These are phyloP conservation scores for Philaethria dido DNA, from an alignment of 2,888 invertebrate genomes.

Conservation along the genomic window DNA sequence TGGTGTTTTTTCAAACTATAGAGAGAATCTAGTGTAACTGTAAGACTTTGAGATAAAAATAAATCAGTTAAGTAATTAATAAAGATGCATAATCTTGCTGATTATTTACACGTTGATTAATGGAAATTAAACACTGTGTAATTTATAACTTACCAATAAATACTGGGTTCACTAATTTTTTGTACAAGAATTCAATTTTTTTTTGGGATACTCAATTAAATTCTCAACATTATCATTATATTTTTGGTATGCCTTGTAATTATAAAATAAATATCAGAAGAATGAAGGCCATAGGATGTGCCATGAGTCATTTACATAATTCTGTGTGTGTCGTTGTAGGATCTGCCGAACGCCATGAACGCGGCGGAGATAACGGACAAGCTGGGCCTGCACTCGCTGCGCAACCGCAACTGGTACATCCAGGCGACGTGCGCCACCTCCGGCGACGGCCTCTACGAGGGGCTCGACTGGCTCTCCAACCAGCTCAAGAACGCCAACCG, in stretches of 20 bases:
- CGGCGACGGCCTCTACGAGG: constrained; percentile 99
- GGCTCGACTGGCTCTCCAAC: constrained; percentile 99
- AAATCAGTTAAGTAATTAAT: too few relatives aligned
- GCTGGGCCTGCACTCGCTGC: constrained; percentile 97
- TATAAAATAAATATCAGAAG: background rate
- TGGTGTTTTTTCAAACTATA: background rate
- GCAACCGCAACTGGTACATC: constrained; percentile 99
- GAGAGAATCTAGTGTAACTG: too few relatives aligned
- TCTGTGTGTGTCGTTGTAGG: constrained; percentile 80
- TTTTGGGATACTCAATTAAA: too few relatives aligned
- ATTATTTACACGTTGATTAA: too few relatives aligned
- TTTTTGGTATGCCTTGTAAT: too few relatives aligned
- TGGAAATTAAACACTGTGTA: too few relatives aligned
- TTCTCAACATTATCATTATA: too few relatives aligned
- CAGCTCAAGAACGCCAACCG: constrained; percentile 99
- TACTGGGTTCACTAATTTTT: too few relatives aligned
- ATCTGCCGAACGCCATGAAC: constrained; percentile 99
- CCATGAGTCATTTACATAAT: background rate
- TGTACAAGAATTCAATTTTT: too few relatives aligned
- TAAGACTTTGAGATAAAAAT: too few relatives aligned
- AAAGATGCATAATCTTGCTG: too few relatives aligned
- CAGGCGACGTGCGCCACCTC: constrained; percentile 99
- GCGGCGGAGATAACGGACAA: constrained; percentile 99
- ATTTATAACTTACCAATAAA: too few relatives aligned
- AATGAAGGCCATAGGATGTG: constrained; percentile 3